Conservation (phyloP, 2,888 invertebrate genomes). For the Hydropsyche betteni region DNA sequence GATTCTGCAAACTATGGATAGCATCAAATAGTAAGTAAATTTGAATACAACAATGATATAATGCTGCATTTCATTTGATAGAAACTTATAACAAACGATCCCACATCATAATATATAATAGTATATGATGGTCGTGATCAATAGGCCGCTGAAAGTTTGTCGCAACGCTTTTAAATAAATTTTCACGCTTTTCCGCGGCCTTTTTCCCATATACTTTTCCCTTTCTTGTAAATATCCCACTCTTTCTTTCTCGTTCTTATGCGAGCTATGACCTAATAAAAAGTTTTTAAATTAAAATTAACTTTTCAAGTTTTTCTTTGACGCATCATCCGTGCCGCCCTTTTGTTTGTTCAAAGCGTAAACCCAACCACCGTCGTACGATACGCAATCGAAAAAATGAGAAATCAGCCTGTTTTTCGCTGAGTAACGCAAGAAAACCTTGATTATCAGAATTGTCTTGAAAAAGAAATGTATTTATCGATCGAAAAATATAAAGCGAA, state of each 20-base stretch:
- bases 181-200: slow-evolving; percentile 7
- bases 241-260: not conserved
- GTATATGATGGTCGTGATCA: not conserved
- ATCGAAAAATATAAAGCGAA: no score
- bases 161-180: slow-evolving; percentile 17
- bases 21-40: no score
- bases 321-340: slow-evolving; percentile 9
- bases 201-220: not conserved
- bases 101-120: not conserved
- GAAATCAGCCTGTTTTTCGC: no score
- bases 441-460: no score
- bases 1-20: no score
- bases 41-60: no score
- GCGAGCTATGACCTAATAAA: slow-evolving; percentile 6
- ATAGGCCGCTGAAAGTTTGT: slow-evolving; percentile 18
- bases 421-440: no score
- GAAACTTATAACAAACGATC: not conserved
- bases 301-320: slow-evolving; percentile 31
- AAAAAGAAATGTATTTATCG: no score
- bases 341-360: slow-evolving; percentile 22
- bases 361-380: not conserved
- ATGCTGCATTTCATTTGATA: no score
- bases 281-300: slow-evolving; percentile 32
- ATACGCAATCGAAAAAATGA: no score
- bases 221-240: not conserved